Base-by-base conservation (phyloP, 2,888 invertebrate genomes). In the Nysson spinosus region DNA sequence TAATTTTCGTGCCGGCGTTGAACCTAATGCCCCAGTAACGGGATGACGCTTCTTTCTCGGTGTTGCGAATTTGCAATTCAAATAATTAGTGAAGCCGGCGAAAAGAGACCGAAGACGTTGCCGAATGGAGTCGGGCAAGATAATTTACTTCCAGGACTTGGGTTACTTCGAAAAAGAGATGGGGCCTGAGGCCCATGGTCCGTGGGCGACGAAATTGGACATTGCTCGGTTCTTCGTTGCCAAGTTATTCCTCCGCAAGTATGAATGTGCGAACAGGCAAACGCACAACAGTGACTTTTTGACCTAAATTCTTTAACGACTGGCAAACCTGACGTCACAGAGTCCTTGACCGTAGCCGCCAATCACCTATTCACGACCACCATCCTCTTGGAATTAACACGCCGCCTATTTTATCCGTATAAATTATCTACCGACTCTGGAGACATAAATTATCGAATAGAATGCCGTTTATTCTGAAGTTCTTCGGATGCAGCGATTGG, bases 271-370 rank as follows among this genome's bases (percentile, higher is more conserved):
- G 68, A 74, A 67, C 72, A 73, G 66, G 66, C 64, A 37, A 43
- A 55, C 51, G 46, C 51, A 46, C 69, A 72, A 60, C 79, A 79
- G 75, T 85, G 85, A 86, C 85, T 85, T 86, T 86, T 86, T 78
- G 86, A 84, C 86, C 86, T 83, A 83, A 85, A 85, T 86, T 80
- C 83, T 80, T 83, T 73, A 80, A 80, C 81, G 78, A 82, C 78
- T 63, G 61, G 68, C 77, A 74, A 72, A 67, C 68, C 67, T 69
- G 75, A 77, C 79, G 79, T 80, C 79, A 80, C 68, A 68, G 64
- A 84, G 83, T 79, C 85, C 84, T 85, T 85, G 85, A 84, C 86
- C 84, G 80, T 83, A 78, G 77, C 75, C 73, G 70, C 69, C 69
- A 78, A 78, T 80, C 72, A 42, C 32, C 43, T 39, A 44, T 57